Percentiles rank a stretch among this genome's conserved stretches.
Evolutionary conservation across 2,797 vertebrate genomes (phyloP).

Genomic region (Lacerta agilis): DNA sequence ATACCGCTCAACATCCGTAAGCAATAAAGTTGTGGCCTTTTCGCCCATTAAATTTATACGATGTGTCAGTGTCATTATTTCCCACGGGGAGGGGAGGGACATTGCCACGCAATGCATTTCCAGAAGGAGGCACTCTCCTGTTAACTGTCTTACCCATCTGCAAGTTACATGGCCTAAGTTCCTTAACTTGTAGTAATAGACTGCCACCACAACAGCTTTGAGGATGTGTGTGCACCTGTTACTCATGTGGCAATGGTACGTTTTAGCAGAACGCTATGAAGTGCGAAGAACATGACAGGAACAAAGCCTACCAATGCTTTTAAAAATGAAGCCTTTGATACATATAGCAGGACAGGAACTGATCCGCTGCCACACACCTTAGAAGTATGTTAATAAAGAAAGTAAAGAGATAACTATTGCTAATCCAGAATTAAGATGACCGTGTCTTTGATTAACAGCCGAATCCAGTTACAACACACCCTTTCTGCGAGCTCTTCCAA

Average conservation of each 20-base stretch:
- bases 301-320: neutral
- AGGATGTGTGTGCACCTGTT: neutral
- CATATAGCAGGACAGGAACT: neutral
- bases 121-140: neutral
- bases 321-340: neutral
- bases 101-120: neutral
- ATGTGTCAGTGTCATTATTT: too few relatives aligned
- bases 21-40: too few relatives aligned
- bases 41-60: too few relatives aligned
- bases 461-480: conserved; percentile 33
- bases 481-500: conserved; percentile 43
- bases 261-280: conserved; percentile 26
- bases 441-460: too few relatives aligned
- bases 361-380: neutral
- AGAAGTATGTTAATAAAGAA: neutral
- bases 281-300: conserved; percentile 12
- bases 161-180: too few relatives aligned
- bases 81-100: too few relatives aligned
- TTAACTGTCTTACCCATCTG: neutral
- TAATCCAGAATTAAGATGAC: neutral
- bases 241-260: neutral
- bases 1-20: too few relatives aligned
- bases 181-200: neutral
- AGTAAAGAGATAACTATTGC: neutral
- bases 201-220: rapidly evolving